Conservation (phyloP, 2,113 vertebrate species). For the Aldabrachelys gigantea region DNA sequence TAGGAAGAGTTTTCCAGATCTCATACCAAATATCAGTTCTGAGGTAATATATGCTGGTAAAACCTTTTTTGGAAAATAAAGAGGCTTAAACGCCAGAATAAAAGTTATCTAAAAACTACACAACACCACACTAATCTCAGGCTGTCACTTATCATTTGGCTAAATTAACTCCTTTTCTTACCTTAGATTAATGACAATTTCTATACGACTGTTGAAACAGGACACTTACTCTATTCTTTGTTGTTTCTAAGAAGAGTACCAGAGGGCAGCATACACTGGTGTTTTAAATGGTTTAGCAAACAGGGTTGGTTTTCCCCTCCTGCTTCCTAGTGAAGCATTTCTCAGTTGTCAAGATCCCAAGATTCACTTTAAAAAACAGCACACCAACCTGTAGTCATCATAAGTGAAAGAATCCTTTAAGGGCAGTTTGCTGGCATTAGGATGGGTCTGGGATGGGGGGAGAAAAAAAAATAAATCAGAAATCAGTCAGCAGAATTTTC, state of each 20-base stretch:
- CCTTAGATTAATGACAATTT: background rate
- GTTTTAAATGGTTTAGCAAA: background rate
- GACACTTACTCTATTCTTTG: conserved; percentile 6
- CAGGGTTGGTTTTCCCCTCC: background rate
- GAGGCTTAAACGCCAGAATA: background rate
- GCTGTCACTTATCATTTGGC: background rate
- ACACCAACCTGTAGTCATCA: conserved; percentile 98
- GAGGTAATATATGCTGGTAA: background rate
- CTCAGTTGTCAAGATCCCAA: background rate
- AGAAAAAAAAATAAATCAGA: conserved; percentile 78
- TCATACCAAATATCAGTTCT: background rate
- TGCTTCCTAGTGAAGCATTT: background rate
- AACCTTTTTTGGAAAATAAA: background rate
- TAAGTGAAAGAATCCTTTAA: conserved; percentile 98
- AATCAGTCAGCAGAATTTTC: conserved; percentile 89
- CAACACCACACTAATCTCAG: background rate
- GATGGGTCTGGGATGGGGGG: conserved; percentile 92
- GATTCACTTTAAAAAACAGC: background rate
- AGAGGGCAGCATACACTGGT: background rate
- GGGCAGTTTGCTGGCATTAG: conserved; percentile 95
- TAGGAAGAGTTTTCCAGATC: background rate
- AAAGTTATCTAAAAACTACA: conserved; percentile 27
- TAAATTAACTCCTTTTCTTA: background rate
- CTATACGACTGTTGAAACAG: conserved; percentile 21
- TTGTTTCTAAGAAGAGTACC: conserved; percentile 21